Evolutionary conservation across 2,888 invertebrate species (phyloP).

Genomic region (Thysanoteuthis rhombus): DNA sequence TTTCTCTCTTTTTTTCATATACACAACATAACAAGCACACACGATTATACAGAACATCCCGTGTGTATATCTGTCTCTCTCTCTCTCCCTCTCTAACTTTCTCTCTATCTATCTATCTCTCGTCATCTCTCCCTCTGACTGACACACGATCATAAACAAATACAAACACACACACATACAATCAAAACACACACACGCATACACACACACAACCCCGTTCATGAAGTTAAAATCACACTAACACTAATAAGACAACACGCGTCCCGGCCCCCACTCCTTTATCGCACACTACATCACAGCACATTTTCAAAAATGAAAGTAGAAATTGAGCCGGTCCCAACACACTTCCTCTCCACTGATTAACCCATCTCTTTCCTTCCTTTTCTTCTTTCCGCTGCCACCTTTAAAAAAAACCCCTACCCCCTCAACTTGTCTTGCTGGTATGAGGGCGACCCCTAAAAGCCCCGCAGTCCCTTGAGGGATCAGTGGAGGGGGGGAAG

Average conservation of each 20-base stretch:
- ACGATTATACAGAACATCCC: neutral
- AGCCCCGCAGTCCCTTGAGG: neutral
- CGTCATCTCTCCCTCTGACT: too few species aligned
- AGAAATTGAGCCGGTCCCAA: neutral
- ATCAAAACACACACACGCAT: neutral
- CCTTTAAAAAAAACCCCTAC: neutral
- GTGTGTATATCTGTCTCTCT: neutral
- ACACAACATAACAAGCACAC: neutral
- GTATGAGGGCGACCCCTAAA: neutral
- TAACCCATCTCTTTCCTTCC: neutral
- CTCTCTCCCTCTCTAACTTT: neutral
- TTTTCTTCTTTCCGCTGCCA: neutral
- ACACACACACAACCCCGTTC: neutral
- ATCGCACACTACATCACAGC: neutral
- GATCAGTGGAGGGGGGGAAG: neutral
- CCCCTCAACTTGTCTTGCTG: neutral
- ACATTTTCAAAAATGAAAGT: conserved; percentile 12
- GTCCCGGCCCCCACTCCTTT: neutral
- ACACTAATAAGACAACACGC: neutral
- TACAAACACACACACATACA: neutral
- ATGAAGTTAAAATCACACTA: neutral
- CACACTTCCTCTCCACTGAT: neutral
- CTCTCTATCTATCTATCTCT: neutral
- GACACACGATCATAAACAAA: too few species aligned
- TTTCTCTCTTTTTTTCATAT: too few species aligned